A percentile compares a stretch with the other conserved stretches of the same genome.
These are phyloP conservation scores for Palaemon carinicauda DNA, from an alignment of 1,140 invertebrate species.

Conservation along the genomic window DNA sequence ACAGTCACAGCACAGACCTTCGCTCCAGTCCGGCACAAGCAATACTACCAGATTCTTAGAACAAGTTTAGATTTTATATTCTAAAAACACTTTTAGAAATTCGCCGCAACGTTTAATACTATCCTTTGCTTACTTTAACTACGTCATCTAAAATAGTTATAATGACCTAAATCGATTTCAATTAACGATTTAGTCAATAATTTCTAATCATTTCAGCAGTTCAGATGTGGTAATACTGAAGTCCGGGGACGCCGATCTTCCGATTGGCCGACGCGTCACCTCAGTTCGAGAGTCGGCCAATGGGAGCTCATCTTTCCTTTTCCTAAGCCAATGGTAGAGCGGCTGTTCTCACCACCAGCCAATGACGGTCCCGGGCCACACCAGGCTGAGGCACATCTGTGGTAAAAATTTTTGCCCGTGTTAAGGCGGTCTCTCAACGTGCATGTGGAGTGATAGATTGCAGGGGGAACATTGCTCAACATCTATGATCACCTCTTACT, in stretches of 20 bases:
- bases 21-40: constrained; percentile 31
- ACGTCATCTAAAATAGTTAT: too few species aligned
- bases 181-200: too few species aligned
- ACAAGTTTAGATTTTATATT: neutral
- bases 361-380: constrained; percentile 21
- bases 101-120: too few species aligned
- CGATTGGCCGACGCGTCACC: constrained; percentile 43
- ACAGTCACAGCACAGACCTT: constrained; percentile 39
- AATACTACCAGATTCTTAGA: constrained; percentile 16
- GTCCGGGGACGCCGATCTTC: constrained; percentile 39
- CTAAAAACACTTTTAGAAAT: too few species aligned
- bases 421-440: constrained; percentile 46
- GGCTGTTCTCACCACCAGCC: constrained; percentile 23
- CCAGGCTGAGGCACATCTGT: constrained; percentile 60
- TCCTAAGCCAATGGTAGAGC: constrained; percentile 36
- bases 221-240: constrained; percentile 38
- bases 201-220: neutral
- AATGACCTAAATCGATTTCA: too few species aligned
- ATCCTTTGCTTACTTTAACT: too few species aligned
- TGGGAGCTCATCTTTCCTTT: constrained; percentile 14
- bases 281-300: constrained; percentile 37
- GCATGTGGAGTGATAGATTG: constrained; percentile 55
- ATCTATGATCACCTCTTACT: neutral
- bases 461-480: constrained; percentile 39
- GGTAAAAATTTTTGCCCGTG: constrained; percentile 60